A percentile compares a stretch with the other conserved stretches of the same genome.
Evolutionary conservation across 1,140 invertebrate species (phyloP).

Genomic region (Brachionus plicatilis): DNA sequence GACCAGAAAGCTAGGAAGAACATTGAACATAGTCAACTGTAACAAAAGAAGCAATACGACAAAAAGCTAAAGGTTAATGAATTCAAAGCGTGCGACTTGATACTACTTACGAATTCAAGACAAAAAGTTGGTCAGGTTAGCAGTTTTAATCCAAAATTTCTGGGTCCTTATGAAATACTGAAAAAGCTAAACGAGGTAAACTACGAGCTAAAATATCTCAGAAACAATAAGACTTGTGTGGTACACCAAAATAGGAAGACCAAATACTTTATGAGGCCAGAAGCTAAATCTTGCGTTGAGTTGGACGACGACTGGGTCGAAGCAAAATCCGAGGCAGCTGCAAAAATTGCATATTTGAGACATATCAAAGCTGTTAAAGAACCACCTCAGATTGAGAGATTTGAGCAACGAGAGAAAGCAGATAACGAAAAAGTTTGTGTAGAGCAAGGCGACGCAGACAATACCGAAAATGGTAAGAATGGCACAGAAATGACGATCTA

Average conservation of each 20-base stretch:
- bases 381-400: background rate
- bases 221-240: background rate
- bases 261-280: background rate
- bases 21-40: background rate
- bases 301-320: background rate
- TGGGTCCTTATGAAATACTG: background rate
- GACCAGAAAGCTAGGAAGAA: background rate
- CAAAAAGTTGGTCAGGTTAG: background rate
- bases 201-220: background rate
- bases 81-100: background rate
- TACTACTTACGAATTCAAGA: background rate
- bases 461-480: background rate
- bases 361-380: background rate
- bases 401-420: background rate
- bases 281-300: background rate
- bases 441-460: background rate
- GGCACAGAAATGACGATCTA: background rate
- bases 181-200: background rate
- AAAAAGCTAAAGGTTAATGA: background rate
- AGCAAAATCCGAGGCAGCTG: background rate
- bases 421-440: background rate
- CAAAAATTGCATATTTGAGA: background rate
- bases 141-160: background rate
- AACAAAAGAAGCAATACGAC: background rate
- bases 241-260: background rate